These are phyloP conservation scores for Esperia sulphurella DNA, from an alignment of 2,888 invertebrate species.

Conservation along the genomic window DNA sequence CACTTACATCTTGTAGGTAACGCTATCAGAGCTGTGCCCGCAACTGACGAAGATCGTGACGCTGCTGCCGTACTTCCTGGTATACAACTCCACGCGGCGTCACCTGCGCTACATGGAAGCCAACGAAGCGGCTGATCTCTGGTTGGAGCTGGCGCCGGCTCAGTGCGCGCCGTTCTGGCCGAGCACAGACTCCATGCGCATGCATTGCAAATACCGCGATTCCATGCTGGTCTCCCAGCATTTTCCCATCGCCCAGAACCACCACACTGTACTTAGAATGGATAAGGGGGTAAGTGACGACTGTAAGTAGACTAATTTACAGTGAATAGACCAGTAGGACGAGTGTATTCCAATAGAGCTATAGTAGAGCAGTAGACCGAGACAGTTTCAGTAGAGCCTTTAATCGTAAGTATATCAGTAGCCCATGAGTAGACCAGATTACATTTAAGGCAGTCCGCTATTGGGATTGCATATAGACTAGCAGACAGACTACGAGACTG, in stretches of 20 bases:
- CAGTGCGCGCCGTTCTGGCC: constrained; percentile 90
- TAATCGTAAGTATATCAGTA: not conserved
- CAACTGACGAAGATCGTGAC: constrained; percentile 89
- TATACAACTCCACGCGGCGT: constrained; percentile 84
- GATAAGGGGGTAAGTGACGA: constrained; percentile 86
- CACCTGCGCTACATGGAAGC: constrained; percentile 88
- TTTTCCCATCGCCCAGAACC: constrained; percentile 84
- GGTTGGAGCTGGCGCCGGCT: constrained; percentile 86
- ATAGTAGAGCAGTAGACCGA: not conserved
- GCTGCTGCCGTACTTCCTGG: constrained; percentile 87
- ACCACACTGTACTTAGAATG: constrained; percentile 88
- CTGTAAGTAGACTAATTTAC: not conserved
- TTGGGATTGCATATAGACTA: not conserved
- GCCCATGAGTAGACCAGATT: not conserved
- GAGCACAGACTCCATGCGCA: constrained; percentile 87
- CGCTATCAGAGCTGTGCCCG: constrained; percentile 85
- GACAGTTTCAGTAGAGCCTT: not conserved
- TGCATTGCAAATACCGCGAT: constrained; percentile 89
- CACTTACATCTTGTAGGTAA: constrained; percentile 56
- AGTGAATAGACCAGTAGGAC: not conserved
- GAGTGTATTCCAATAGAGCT: not conserved
- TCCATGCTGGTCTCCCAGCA: constrained; percentile 88
- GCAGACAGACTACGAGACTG: not conserved
- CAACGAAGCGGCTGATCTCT: constrained; percentile 90
- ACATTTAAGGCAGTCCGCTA: not conserved